Percentiles rank a stretch among this genome's conserved stretches.
These are phyloP conservation scores for Aphidius colemani DNA, from an alignment of 2,888 invertebrate genomes.

Conservation along the genomic window DNA sequence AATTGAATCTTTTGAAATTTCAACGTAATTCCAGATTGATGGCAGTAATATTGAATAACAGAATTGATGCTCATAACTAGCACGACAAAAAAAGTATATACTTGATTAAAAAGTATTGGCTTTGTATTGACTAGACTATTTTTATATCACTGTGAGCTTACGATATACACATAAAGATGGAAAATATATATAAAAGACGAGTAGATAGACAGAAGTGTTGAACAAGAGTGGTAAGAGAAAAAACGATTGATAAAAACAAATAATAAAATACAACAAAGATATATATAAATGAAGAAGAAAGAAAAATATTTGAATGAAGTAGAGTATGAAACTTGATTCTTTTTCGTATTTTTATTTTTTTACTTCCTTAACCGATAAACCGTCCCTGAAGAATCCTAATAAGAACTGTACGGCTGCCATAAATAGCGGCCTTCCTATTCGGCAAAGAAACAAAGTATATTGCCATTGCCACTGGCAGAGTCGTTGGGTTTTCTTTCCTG, in stretches of 20 bases:
- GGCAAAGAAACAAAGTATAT: conserved; percentile 46
- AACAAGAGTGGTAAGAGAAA: conserved; percentile 8
- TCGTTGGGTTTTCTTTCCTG: conserved; percentile 32
- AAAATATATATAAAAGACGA: conserved; percentile 17
- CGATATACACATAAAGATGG: neutral
- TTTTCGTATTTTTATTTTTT: conserved; percentile 21
- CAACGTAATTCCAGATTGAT: neutral
- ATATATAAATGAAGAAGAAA: conserved; percentile 30
- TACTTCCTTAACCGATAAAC: conserved; percentile 36
- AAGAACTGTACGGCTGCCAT: conserved; percentile 46
- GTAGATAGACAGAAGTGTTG: conserved; percentile 17
- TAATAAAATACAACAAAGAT: conserved; percentile 4
- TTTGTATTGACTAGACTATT: neutral
- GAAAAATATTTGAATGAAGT: conserved; percentile 25
- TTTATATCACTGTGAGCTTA: neutral
- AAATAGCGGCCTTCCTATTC: conserved; percentile 46
- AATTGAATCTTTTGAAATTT: no score
- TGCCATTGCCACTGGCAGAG: conserved; percentile 46
- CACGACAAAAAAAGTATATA: conserved; percentile 28
- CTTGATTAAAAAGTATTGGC: conserved; percentile 6
- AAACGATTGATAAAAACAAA: neutral
- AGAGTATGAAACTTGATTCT: conserved; percentile 21
- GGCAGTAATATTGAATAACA: neutral
- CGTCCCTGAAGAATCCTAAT: conserved; percentile 45
- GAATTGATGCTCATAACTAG: conserved; percentile 32